Percentiles rank a stretch among this genome's conserved stretches.
These are phyloP conservation scores for Yponomeuta sedellus DNA, from an alignment of 2,888 invertebrate genomes.

Conservation along the genomic window DNA sequence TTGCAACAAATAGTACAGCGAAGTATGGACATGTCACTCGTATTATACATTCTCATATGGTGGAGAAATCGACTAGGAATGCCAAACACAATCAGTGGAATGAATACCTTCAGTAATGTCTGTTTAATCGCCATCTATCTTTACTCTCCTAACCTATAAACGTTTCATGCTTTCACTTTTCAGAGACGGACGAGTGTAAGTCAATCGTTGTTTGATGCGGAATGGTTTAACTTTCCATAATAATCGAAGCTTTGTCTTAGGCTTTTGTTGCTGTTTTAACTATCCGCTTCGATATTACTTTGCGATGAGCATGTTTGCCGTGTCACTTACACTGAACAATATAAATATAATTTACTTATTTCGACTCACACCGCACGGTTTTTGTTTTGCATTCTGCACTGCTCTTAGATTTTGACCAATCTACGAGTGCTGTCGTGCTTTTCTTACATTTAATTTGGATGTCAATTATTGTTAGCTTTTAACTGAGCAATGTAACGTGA, in stretches of 20 bases:
- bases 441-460: too few relatives aligned
- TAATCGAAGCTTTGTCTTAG: slow-evolving; percentile 41
- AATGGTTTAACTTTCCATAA: slow-evolving; percentile 44
- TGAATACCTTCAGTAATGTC: background rate
- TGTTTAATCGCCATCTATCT: background rate
- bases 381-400: background rate
- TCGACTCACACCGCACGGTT: background rate
- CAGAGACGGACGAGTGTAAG: slow-evolving; percentile 75
- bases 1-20: background rate
- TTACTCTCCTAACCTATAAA: slow-evolving; percentile 56
- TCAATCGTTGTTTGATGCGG: slow-evolving; percentile 52
- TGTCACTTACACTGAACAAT: background rate
- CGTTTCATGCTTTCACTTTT: slow-evolving; percentile 71
- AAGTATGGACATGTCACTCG: background rate
- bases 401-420: background rate
- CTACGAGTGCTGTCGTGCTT: background rate
- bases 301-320: slow-evolving; percentile 3
- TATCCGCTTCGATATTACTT: slow-evolving; percentile 1
- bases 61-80: background rate
- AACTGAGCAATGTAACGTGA: too few relatives aligned
- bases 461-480: too few relatives aligned
- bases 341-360: background rate
- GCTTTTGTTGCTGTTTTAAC: slow-evolving; percentile 26
- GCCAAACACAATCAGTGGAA: background rate
- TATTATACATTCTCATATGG: background rate